phyloP scores from a whole-genome alignment of 2,113 vertebrate species.

The Candoia aspera region DNA sequence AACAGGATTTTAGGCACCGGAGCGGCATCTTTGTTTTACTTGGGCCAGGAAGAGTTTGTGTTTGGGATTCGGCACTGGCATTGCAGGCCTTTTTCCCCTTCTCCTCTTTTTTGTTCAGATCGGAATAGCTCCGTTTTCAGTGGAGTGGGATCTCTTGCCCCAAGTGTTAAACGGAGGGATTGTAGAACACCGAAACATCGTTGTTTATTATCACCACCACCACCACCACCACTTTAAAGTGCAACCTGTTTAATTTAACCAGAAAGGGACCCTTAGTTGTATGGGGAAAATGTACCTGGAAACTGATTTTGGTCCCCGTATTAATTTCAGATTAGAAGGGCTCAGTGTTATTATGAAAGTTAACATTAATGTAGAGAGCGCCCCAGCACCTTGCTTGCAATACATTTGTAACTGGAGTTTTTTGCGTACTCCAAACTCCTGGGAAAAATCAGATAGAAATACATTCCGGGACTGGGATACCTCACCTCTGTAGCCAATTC shows the following conservation, averaged over 20 bases:
- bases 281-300: background rate
- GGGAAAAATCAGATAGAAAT: background rate
- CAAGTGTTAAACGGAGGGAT: background rate
- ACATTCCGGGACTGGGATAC: background rate
- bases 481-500: background rate
- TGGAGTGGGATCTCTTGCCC: background rate
- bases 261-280: background rate
- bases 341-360: background rate
- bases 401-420: background rate
- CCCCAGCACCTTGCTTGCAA: background rate
- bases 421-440: background rate
- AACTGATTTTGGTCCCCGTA: background rate
- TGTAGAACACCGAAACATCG: background rate
- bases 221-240: background rate
- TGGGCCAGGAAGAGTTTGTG: constrained; percentile 18
- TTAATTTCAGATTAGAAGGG: background rate
- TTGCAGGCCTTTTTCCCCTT: background rate
- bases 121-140: background rate
- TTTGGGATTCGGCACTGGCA: constrained; percentile 1
- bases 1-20: background rate
- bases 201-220: background rate
- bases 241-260: background rate
- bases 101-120: background rate
- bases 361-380: background rate
- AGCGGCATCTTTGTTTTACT: background rate